A percentile compares a stretch with the other conserved stretches of the same genome.
phyloP scores from a whole-genome alignment of 2,888 invertebrate species.

The Troides aeacus region DNA sequence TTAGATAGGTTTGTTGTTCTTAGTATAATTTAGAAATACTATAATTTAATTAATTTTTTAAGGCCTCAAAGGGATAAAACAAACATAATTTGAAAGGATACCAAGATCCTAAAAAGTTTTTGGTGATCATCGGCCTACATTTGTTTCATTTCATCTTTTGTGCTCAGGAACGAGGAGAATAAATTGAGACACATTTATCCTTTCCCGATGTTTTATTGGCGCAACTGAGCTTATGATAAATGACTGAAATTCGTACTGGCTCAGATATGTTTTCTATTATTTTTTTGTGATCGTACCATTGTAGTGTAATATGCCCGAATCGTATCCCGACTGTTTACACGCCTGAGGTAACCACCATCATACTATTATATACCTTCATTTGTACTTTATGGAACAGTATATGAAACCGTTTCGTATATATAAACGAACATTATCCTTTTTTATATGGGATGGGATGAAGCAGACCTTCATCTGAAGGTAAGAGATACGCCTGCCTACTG shows the following conservation, averaged over 20 bases:
- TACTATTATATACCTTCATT: too few relatives aligned
- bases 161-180: slow-evolving; percentile 9
- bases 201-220: slow-evolving; percentile 13
- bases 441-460: too few relatives aligned
- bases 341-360: background rate
- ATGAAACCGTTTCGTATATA: too few relatives aligned
- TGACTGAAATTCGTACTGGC: slow-evolving; percentile 3
- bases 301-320: background rate
- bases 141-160: slow-evolving; percentile 18
- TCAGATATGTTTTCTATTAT: slow-evolving; percentile 5
- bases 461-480: too few relatives aligned
- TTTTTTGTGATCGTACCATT: slow-evolving; percentile 1
- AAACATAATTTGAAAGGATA: slow-evolving; percentile 1
- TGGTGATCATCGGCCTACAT: slow-evolving; percentile 7
- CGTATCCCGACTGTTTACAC: background rate
- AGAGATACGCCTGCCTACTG: too few relatives aligned
- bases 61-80: too few relatives aligned
- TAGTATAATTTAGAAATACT: too few relatives aligned
- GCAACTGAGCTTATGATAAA: slow-evolving; percentile 16
- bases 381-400: too few relatives aligned
- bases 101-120: slow-evolving; percentile 1
- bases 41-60: too few relatives aligned
- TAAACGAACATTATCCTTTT: too few relatives aligned
- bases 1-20: too few relatives aligned
- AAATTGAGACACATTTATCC: slow-evolving; percentile 14